Evolutionary conservation across 2,113 vertebrate species (phyloP).

Genomic region (Symphodus melops): DNA sequence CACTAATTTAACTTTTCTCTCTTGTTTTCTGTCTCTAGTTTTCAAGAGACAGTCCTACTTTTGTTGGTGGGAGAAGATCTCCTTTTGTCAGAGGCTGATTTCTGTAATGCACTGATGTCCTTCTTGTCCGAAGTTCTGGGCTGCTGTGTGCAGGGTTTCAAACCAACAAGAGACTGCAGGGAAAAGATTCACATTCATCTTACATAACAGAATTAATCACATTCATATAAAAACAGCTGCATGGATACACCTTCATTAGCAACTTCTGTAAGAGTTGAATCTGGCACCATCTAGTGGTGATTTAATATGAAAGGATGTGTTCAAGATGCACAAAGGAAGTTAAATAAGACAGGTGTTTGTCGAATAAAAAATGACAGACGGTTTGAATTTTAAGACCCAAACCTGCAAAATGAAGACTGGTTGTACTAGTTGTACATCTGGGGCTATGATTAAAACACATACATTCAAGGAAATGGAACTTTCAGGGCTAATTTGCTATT

Average conservation of each 20-base stretch:
- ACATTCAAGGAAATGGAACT: not conserved
- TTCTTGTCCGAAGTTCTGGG: constrained; percentile 50
- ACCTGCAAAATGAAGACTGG: not conserved
- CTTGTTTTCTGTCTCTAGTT: not conserved
- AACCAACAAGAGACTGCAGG: constrained; percentile 66
- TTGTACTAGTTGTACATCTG: too few species aligned
- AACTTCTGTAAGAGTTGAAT: constrained; percentile 57
- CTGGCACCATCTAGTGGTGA: constrained; percentile 85
- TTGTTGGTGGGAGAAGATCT: constrained; percentile 41
- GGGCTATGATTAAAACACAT: not conserved
- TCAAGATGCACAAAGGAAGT: not conserved
- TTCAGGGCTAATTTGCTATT: not conserved
- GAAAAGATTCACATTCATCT: constrained; percentile 68
- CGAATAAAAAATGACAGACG: not conserved
- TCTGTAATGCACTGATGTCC: constrained; percentile 56
- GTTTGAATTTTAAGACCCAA: not conserved
- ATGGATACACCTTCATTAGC: constrained; percentile 10
- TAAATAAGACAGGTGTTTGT: not conserved
- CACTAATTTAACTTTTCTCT: not conserved
- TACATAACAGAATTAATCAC: constrained; percentile 63
- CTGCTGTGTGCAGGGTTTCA: constrained; percentile 59
- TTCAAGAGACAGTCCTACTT: constrained; percentile 25
- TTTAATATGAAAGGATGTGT: constrained; percentile 4
- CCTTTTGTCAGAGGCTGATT: constrained; percentile 40
- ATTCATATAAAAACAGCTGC: constrained; percentile 52